phyloP scores from a whole-genome alignment of 2,113 vertebrate species.

The Eira barbara region DNA sequence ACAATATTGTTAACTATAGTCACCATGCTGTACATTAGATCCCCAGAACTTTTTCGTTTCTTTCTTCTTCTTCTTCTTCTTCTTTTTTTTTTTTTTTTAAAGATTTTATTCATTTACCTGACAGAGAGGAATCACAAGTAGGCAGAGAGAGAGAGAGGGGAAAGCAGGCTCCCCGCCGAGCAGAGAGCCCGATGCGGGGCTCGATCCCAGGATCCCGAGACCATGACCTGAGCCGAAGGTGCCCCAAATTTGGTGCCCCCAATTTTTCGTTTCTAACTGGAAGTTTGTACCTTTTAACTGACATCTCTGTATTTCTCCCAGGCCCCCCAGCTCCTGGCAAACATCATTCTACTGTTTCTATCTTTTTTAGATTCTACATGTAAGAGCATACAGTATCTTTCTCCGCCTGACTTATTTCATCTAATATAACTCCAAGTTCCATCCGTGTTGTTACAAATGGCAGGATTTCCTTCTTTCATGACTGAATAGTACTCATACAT shows the following conservation, averaged over 20 bases:
- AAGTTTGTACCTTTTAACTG: neutral
- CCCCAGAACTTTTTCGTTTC: neutral
- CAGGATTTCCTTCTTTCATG: neutral
- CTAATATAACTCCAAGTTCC: neutral
- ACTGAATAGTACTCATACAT: neutral
- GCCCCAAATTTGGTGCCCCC: neutral
- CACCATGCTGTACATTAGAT: neutral
- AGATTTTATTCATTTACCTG: too few relatives aligned
- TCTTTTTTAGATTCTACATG: neutral
- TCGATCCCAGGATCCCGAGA: too few relatives aligned
- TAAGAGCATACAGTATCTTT: neutral
- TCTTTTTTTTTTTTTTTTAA: too few relatives aligned
- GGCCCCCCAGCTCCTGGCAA: neutral
- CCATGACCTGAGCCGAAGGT: too few relatives aligned
- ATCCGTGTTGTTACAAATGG: neutral
- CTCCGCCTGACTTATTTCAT: neutral
- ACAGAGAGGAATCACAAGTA: too few relatives aligned
- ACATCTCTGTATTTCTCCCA: neutral
- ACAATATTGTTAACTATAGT: neutral
- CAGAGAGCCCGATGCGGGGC: too few relatives aligned
- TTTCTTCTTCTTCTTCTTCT: too few relatives aligned
- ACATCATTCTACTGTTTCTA: neutral
- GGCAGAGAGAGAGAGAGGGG: too few relatives aligned
- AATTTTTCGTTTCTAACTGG: neutral
- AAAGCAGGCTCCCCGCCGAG: too few relatives aligned